These are phyloP conservation scores for Drosophila arawakana DNA, from an alignment of 1,140 invertebrate species.

Conservation along the genomic window DNA sequence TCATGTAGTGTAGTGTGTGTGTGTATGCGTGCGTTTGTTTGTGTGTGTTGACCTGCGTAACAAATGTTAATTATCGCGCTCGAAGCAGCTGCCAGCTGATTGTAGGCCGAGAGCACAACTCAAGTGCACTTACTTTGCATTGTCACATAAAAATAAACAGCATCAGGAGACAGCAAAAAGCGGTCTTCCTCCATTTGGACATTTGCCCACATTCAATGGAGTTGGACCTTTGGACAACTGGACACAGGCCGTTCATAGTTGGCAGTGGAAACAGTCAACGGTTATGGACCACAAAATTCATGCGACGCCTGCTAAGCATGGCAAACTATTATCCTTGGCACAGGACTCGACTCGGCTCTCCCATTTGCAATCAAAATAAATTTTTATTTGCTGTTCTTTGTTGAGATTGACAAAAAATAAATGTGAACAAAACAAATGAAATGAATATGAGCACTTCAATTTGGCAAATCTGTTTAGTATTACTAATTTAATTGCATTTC, in stretches of 20 bases:
- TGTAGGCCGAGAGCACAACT: conserved; percentile 54
- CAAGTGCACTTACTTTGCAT: conserved; percentile 81
- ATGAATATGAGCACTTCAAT: conserved; percentile 21
- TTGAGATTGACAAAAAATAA: conserved; percentile 46
- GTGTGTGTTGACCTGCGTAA: conserved; percentile 46
- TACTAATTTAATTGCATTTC: conserved; percentile 13
- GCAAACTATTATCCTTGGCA: conserved; percentile 37
- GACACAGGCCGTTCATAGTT: conserved; percentile 24
- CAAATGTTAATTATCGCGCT: conserved; percentile 59
- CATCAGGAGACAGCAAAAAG: conserved; percentile 15
- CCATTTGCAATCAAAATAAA: conserved; percentile 73
- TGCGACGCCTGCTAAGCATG: conserved; percentile 23
- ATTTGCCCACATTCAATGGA: conserved; percentile 50
- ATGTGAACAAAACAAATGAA: conserved; percentile 27
- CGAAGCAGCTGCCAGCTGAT: conserved; percentile 48
- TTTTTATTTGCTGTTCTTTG: conserved; percentile 60
- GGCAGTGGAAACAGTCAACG: conserved; percentile 33
- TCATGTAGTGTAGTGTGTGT: conserved; percentile 21
- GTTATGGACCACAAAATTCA: conserved; percentile 58
- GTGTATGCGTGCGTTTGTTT: conserved; percentile 6
- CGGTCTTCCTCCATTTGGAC: conserved; percentile 50
- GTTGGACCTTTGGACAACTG: conserved; percentile 17
- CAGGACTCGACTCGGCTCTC: conserved; percentile 1
- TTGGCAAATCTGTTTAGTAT: conserved; percentile 13
- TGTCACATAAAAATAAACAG: conserved; percentile 81